Conservation (phyloP, 2,888 invertebrate genomes). For the Ennomos quercinarius region DNA sequence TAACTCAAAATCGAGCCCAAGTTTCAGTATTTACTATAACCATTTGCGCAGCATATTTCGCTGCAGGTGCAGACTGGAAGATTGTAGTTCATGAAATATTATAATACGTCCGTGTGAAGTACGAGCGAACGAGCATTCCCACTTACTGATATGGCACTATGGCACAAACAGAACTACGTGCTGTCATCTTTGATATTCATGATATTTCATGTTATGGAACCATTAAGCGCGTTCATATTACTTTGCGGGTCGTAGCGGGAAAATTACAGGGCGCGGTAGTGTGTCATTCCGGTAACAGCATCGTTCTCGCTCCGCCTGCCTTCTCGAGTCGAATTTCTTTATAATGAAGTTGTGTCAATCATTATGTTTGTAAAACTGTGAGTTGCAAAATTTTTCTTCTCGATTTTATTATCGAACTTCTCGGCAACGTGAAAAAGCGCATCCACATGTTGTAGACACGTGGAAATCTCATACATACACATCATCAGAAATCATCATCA, state of each 20-base stretch:
- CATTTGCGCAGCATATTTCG: too few species aligned
- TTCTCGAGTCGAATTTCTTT: conserved; percentile 7
- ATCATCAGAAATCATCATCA: too few species aligned
- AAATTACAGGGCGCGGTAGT: conserved; percentile 47
- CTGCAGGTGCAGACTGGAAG: too few species aligned
- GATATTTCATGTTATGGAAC: conserved; percentile 36
- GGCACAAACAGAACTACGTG: conserved; percentile 5
- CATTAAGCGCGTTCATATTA: conserved; percentile 35
- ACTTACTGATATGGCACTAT: conserved; percentile 2
- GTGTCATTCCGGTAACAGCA: conserved; percentile 43
- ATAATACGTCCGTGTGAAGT: not conserved
- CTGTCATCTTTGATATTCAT: conserved; percentile 32
- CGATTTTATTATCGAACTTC: too few species aligned
- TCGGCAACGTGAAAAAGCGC: too few species aligned
- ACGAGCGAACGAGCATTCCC: conserved; percentile 6
- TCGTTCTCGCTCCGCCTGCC: conserved; percentile 21
- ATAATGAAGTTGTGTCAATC: conserved; percentile 16
- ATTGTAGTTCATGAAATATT: too few species aligned
- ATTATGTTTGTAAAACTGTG: conserved; percentile 2
- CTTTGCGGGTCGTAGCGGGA: conserved; percentile 38
- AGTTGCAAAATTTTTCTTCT: conserved; percentile 3
- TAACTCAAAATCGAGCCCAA: too few species aligned
- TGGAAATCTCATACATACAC: too few species aligned
- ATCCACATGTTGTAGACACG: too few species aligned
- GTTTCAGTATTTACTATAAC: too few species aligned